A percentile compares a stretch with the other conserved stretches of the same genome.
These are phyloP conservation scores for Drosophila arawakana DNA, from an alignment of 1,140 invertebrate genomes.

Conservation along the genomic window DNA sequence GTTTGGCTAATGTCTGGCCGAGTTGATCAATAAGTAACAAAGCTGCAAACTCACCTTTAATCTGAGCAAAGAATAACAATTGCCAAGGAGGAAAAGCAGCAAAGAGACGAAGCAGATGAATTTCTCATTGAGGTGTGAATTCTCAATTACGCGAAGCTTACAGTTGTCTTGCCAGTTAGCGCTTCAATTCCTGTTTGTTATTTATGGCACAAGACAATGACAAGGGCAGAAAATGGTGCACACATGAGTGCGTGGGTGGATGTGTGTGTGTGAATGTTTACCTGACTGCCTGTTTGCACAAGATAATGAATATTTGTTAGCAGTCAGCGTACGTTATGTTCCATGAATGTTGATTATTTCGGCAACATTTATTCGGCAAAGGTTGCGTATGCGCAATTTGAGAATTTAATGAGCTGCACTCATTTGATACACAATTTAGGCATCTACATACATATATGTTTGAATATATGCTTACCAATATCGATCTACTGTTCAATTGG, in stretches of 20 bases:
- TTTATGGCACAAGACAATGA: constrained; percentile 33
- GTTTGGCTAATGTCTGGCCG: constrained; percentile 29
- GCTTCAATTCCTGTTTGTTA: constrained; percentile 26
- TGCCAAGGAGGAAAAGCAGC: neutral
- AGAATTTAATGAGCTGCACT: constrained; percentile 24
- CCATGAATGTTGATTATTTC: constrained; percentile 26
- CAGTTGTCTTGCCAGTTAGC: constrained; percentile 10
- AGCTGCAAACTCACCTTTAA: constrained; percentile 12
- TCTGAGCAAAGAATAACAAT: neutral
- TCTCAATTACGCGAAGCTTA: constrained; percentile 28
- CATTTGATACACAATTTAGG: neutral
- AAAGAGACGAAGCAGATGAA: neutral
- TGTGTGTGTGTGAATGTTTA: constrained; percentile 2
- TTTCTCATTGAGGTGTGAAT: constrained; percentile 29
- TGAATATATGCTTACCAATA: neutral
- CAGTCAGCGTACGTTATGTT: constrained; percentile 38
- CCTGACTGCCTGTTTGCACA: constrained; percentile 26
- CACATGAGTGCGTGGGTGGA: neutral
- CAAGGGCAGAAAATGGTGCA: constrained; percentile 7
- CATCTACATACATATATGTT: no score
- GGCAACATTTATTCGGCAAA: constrained; percentile 15
- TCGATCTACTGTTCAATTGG: constrained; percentile 21
- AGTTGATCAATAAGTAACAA: constrained; percentile 2
- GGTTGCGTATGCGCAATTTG: constrained; percentile 34
- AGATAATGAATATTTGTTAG: constrained; percentile 54